Evolutionary conservation across 2,113 vertebrate genomes (phyloP), one percentile per base, ranked within the genome.

Genomic region (Percina caprodes): DNA sequence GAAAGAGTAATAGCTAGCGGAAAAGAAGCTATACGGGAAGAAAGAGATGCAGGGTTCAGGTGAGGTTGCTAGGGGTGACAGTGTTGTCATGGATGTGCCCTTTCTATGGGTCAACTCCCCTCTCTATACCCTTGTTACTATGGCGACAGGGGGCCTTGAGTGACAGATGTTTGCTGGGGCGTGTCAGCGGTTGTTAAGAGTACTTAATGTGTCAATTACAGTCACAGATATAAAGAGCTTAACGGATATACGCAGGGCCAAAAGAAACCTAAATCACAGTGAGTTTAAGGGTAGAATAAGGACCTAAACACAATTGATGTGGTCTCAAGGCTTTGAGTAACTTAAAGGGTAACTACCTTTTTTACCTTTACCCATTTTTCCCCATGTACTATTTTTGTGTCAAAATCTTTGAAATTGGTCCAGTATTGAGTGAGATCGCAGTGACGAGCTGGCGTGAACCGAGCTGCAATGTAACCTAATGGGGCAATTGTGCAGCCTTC

Each of bases 161-260:
- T 92, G 90, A 92, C 77, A 89, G 91, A 90, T 79, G 89, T 88
- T 66, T 82, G 88, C 88, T 85, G 87, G 88, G 88, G 87, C 86
- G 61, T 86, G 89, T 88, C 81, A 26, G 51, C 14, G 62, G 88
- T 79, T 89, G 90, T 92, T 89, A 86, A 62, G 73, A 80, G 74
- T 46, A 80, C 75, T 86, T 83, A 87, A 91, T 80, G 82, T 92
- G 90, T 90, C 90, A 88, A 86, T 92, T 83, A 87, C 69, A 77
- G 76, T 51, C 81, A 86, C 59, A 71, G 66, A 84, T 83, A 86
- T 84, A 79, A 89, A 89, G 88, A 91, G 86, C 86, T 88, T 87
- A 84, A 86, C 78, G 74, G 74, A 88, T 83, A 54, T 19, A 69
- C 39, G 54, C 46, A 26, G 10, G 58, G 77, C 33, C 71, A 30